Conservation (phyloP, 2,888 invertebrate genomes). For the Lasioglossum vierecki region DNA sequence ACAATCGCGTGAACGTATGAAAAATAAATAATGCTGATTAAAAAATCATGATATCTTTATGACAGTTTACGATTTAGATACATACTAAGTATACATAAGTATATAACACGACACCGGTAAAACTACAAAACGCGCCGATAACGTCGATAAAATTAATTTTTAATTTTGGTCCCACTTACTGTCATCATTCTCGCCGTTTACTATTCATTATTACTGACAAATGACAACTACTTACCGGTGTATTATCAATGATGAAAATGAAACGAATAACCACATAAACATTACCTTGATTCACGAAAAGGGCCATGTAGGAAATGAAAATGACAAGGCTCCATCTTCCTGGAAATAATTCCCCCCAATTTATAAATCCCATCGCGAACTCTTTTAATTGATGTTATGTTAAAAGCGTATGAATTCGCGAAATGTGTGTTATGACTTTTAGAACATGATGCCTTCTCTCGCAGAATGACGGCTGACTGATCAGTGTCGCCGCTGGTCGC, state of each 20-base stretch:
- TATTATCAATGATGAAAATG: not conserved
- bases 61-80: not conserved
- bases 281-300: slow-evolving; percentile 96
- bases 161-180: not conserved
- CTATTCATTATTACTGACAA: not conserved
- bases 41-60: not conserved
- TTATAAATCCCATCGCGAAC: slow-evolving; percentile 77
- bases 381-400: slow-evolving; percentile 2
- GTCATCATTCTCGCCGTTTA: not conserved
- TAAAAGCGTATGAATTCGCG: slow-evolving; percentile 20
- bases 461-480: not conserved
- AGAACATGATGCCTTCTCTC: not conserved
- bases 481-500: too few species aligned
- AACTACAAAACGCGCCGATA: not conserved
- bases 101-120: slow-evolving; percentile 18
- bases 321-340: slow-evolving; percentile 91
- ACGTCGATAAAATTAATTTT: slow-evolving; percentile 9
- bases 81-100: not conserved
- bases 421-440: not conserved
- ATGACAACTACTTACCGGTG: not conserved
- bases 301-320: slow-evolving; percentile 93
- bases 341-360: slow-evolving; percentile 91
- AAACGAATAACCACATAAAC: slow-evolving; percentile 57
- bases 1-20: not conserved
- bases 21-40: too few species aligned